These are phyloP conservation scores for Microhierax caerulescens DNA, from an alignment of 2,797 vertebrate genomes.

Conservation along the genomic window DNA sequence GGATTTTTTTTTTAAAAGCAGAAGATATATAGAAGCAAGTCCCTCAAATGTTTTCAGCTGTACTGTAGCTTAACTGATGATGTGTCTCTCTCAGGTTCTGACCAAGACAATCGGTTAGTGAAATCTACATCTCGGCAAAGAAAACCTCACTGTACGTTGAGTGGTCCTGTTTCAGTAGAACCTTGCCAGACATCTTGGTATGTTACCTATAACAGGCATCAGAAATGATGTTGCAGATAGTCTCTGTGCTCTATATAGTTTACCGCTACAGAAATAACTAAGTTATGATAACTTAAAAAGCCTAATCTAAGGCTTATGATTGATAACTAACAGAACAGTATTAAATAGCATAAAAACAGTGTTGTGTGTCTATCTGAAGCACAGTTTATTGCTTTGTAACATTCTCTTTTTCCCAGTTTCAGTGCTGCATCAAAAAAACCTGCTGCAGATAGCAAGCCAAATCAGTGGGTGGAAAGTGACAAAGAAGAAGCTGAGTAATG, in stretches of 20 bases:
- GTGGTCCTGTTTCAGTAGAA: conserved; percentile 50
- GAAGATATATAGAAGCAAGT: not conserved
- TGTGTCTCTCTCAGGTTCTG: conserved; percentile 59
- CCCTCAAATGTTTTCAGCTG: not conserved
- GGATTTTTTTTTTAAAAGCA: not conserved
- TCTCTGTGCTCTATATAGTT: not conserved
- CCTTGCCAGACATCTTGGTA: conserved; percentile 44
- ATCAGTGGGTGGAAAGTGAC: conserved; percentile 45
- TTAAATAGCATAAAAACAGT: not conserved
- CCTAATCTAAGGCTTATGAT: not conserved
- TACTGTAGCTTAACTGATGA: not conserved
- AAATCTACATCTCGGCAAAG: conserved; percentile 53
- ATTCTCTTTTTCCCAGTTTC: not conserved
- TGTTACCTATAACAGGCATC: conserved; percentile 68
- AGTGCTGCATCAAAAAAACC: conserved; percentile 19
- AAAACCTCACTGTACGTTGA: not conserved
- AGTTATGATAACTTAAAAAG: not conserved
- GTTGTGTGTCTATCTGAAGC: not conserved
- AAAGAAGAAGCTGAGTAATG: conserved; percentile 35
- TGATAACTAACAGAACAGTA: not conserved
- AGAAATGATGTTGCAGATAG: not conserved
- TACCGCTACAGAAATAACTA: no score
- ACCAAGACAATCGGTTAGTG: conserved; percentile 47
- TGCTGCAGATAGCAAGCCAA: conserved; percentile 51
- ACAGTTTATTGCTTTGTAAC: not conserved